A percentile compares a stretch with the other conserved stretches of the same genome.
These are phyloP conservation scores for Cordylochernes scorpioides DNA, from an alignment of 2,888 invertebrate genomes.

Conservation along the genomic window DNA sequence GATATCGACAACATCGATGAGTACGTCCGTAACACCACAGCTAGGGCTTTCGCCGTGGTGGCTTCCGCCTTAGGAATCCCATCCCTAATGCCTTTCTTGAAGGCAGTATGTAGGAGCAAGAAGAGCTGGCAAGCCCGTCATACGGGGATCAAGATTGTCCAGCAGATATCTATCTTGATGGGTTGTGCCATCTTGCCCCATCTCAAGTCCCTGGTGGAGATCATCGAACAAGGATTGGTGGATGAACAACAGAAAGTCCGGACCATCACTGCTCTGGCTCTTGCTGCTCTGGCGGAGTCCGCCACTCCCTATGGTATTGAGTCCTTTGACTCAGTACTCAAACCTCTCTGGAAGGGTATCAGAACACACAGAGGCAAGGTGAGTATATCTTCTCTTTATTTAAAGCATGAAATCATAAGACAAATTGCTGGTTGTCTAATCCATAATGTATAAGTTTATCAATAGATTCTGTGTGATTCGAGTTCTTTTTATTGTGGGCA, in stretches of 20 bases:
- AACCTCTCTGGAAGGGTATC: constrained; percentile 98
- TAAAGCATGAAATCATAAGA: background rate
- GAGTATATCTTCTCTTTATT: constrained; percentile 4
- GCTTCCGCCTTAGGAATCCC: constrained; percentile 96
- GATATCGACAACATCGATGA: constrained; percentile 99
- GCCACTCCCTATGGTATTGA: constrained; percentile 99
- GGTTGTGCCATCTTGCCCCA: constrained; percentile 97
- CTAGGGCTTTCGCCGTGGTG: constrained; percentile 97
- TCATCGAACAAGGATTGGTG: constrained; percentile 88
- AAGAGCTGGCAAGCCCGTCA: constrained; percentile 98
- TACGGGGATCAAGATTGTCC: constrained; percentile 97
- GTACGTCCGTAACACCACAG: constrained; percentile 96
- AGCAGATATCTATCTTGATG: constrained; percentile 98
- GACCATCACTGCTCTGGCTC: constrained; percentile 90
- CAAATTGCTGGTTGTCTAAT: too few relatives aligned
- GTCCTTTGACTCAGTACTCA: constrained; percentile 94
- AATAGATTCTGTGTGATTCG: too few relatives aligned
- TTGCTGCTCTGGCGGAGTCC: constrained; percentile 93
- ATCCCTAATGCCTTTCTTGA: constrained; percentile 81
- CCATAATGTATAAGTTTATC: too few relatives aligned
- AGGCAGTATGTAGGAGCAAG: constrained; percentile 94
- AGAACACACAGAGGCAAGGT: constrained; percentile 42
- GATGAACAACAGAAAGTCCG: constrained; percentile 98
- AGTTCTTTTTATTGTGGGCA: too few relatives aligned
- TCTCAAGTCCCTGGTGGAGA: constrained; percentile 87